Evolutionary conservation across 2,113 vertebrate genomes (phyloP).

Genomic region (Eleginops maclovinus): DNA sequence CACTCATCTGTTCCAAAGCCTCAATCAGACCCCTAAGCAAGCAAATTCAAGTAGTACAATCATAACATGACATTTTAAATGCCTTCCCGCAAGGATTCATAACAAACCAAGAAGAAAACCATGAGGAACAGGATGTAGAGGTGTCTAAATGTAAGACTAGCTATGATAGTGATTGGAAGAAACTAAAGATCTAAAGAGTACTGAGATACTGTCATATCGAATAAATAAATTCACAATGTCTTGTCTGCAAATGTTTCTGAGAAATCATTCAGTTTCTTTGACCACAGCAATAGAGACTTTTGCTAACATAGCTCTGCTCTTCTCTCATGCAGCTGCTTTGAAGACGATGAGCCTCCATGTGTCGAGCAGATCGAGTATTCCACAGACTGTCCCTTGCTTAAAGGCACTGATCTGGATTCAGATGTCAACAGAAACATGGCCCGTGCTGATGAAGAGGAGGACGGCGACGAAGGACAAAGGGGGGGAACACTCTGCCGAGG

Average conservation of each 20-base stretch:
- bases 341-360: constrained; percentile 92
- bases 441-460: constrained; percentile 55
- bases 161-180: background rate
- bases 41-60: too few species aligned
- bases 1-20: too few species aligned
- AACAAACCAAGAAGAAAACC: background rate
- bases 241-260: background rate
- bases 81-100: background rate
- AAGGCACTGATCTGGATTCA: constrained; percentile 61
- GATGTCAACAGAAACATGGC: constrained; percentile 69
- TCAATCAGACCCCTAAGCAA: too few species aligned
- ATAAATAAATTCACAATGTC: background rate
- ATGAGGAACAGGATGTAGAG: background rate
- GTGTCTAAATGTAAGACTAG: background rate
- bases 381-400: constrained; percentile 59
- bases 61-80: background rate
- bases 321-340: constrained; percentile 72
- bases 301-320: background rate
- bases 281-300: background rate
- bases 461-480: background rate
- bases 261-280: background rate
- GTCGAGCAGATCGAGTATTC: constrained; percentile 90
- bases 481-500: background rate
- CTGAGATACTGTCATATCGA: background rate
- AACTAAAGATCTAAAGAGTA: background rate